Base-by-base conservation (phyloP, 1,140 invertebrate species). In the Aphelinus atriplicis region DNA sequence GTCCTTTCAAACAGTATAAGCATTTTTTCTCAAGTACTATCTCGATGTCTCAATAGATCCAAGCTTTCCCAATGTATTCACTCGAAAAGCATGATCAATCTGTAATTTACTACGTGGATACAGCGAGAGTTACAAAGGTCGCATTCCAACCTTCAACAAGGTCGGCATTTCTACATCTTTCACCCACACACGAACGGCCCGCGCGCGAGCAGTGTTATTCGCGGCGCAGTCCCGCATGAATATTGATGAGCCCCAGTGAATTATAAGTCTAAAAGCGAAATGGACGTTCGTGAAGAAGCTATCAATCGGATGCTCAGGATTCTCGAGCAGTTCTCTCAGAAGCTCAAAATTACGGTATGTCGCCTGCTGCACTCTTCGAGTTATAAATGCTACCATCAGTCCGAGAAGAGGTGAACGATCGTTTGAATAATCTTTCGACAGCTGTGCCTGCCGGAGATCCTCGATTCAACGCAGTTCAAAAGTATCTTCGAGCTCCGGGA, bases 281-380 rank as follows among this genome's bases (percentile, higher is more conserved):
- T 77, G 75, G 50, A 71, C 5, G 50, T 75, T 68, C 62, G 62
- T 5, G 58, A 75, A 47, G 67, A 66, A 53, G 48, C 57, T 3
- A 55, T 76, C 7, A 51, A 68, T 48, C 56, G 70, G 56, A 50
- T 76, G 46, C 43, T 68, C 9, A 62, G 53, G 51, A 71, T 76
- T 62, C 51, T 76, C 7, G 51, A 72, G 0, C 43, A 48, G 43
- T 62, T 68, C n/a, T 68, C 42, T 6, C 47, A n/a, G 55, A 76
- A 72, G 46, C 58, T 76, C 7, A 68, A 72, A 58, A 68, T 76
- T 50, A 64, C 64, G 64, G 75, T 76, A 62, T 62, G 42, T 46
- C 50, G 48, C 50, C 56, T 57, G 26, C 56, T 57, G 26, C 26
- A 26, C 26, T 26, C 26, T 62, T 46, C 45, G 3, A 46, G 45